These are phyloP conservation scores for Myotis vivesi DNA, from an alignment of 2,797 vertebrate genomes.

Conservation along the genomic window DNA sequence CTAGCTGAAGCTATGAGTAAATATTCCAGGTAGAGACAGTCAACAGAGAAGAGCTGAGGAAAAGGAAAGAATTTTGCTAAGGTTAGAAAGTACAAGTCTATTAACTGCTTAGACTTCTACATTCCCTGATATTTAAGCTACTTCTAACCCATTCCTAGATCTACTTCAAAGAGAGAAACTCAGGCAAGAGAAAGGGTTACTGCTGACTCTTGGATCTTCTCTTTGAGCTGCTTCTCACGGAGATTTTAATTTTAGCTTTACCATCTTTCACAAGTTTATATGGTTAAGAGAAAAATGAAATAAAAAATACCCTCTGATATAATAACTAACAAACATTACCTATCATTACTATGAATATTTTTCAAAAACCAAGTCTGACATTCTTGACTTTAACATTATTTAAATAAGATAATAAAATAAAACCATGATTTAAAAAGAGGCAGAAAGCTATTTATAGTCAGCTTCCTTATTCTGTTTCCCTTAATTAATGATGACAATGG, in stretches of 20 bases:
- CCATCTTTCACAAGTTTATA: conserved; percentile 8
- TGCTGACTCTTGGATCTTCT: background rate
- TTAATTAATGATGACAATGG: background rate
- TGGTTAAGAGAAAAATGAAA: background rate
- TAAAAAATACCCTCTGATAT: background rate
- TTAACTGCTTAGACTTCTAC: background rate
- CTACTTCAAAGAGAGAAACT: background rate
- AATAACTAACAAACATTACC: conserved; percentile 40
- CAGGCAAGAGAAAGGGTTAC: background rate
- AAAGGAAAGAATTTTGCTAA: background rate
- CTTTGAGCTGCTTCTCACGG: background rate
- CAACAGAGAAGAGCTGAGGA: background rate
- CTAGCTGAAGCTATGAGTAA: background rate
- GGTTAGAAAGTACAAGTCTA: background rate
- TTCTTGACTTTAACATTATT: conserved; percentile 46
- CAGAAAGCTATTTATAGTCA: background rate
- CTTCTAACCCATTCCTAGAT: background rate
- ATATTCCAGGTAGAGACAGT: background rate
- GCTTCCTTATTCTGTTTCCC: conserved; percentile 1
- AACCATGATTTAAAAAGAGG: conserved; percentile 14
- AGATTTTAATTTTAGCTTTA: conserved; percentile 33
- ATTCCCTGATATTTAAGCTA: background rate
- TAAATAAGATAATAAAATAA: conserved; percentile 54
- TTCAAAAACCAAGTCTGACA: conserved; percentile 34
- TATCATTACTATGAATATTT: conserved; percentile 15